phyloP scores from a whole-genome alignment of 1,140 invertebrate genomes.

The Thrips palmi region DNA sequence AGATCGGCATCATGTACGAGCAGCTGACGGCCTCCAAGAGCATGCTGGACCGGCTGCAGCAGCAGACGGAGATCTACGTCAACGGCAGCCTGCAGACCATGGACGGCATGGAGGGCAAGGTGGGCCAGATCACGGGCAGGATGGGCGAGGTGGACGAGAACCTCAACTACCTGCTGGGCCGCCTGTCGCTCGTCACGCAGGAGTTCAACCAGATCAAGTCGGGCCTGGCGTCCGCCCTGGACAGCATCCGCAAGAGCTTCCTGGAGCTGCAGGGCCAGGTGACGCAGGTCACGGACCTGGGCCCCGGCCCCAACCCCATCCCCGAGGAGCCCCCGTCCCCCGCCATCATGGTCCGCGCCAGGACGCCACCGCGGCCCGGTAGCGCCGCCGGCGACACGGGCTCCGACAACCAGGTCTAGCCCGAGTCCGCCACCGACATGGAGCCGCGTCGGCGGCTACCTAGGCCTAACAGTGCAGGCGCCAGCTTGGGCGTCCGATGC shows the following conservation, averaged over 20 bases:
- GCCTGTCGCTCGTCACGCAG: conserved; percentile 59
- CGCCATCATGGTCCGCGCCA: no score
- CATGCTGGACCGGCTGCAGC: conserved; percentile 52
- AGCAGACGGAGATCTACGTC: conserved; percentile 60
- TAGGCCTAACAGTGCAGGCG: no score
- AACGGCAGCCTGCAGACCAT: conserved; percentile 65
- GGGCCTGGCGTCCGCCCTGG: conserved; percentile 47
- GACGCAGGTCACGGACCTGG: conserved; percentile 19
- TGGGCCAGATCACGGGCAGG: conserved; percentile 52
- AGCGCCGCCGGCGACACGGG: no score
- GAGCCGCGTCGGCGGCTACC: no score
- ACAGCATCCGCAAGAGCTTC: conserved; percentile 49
- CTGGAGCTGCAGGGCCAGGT: conserved; percentile 40
- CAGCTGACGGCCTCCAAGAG: conserved; percentile 58
- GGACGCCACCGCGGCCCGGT: no score
- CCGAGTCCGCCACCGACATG: no score
- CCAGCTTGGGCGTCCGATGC: no score
- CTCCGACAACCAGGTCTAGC: no score
- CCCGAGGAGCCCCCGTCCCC: conserved; percentile 12
- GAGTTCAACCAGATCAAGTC: conserved; percentile 72
- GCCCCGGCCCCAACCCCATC: conserved; percentile 18
- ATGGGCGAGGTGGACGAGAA: conserved; percentile 69
- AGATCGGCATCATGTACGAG: conserved; percentile 52
- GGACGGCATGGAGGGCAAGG: conserved; percentile 62
- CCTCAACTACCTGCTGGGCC: conserved; percentile 65